Evolutionary conservation across 1,140 invertebrate genomes (phyloP), one percentile per base, ranked within the genome.

Genomic region (Penaeus vannamei): DNA sequence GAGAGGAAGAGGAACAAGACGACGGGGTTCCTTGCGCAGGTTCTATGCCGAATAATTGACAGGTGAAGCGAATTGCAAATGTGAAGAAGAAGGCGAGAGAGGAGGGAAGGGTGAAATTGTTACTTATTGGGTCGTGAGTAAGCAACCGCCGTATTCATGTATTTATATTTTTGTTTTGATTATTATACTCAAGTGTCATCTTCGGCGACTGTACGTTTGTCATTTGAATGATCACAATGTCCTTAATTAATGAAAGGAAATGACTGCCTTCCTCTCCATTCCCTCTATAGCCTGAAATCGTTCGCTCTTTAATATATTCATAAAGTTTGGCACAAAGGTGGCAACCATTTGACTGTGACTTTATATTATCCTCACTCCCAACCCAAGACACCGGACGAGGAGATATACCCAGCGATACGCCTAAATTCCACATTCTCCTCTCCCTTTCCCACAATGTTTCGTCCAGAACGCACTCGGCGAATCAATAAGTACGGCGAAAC

Each of bases 371-470:
- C 77, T 46, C 36, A 26, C 77, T 46, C 77, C 32, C 12, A 36
- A 22, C 77, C 36, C 22, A 79, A 20, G 36, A 79, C 77, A 79
- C 77, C 77, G 77, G 77, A 79, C 77, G 77, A 19, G 36, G 59
- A 32, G 59, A 32, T 64, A 19, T 62, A 22, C 29, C 59, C 59
- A 62, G 26, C 82, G 82, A 36, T 84, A 42, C 23, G 46, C 59
- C 61, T 22, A 36, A 84, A 29, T 36, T 84, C 42, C 61, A 84
- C 82, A 84, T 61, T 66, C 59, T 64, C 36, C 32, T 36, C 5
- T 19, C 14, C 60, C 14, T 64, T 84, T 84, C 82, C 82, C 82
- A 61, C n/a, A 64, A 64, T 42, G 59, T 64, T 84, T 84, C 82
- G 82, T 26, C 53, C 77, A 53, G 53, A 53, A 53, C 53, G 4